Conservation (phyloP, 2,113 vertebrate genomes). For the Phalacrocorax brasilianus region DNA sequence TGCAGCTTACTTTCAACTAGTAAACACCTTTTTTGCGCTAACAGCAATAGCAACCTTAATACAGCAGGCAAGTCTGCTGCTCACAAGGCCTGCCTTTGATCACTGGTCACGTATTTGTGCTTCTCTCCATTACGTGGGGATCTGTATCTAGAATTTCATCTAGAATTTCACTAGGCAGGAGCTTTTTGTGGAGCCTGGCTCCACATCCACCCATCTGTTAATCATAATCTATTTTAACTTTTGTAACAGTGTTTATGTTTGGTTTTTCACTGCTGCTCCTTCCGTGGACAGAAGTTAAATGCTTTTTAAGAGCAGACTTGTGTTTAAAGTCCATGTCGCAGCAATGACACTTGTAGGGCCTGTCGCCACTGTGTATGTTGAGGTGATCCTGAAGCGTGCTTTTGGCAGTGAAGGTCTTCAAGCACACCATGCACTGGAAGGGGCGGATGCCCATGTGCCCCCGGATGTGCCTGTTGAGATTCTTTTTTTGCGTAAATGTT, state of each 20-base stretch:
- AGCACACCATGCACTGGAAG: slow-evolving; percentile 85
- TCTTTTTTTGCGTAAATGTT: slow-evolving; percentile 84
- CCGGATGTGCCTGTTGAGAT: slow-evolving; percentile 83
- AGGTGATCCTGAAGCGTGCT: slow-evolving; percentile 86
- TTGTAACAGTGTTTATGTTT: slow-evolving; percentile 65
- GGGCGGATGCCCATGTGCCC: slow-evolving; percentile 85
- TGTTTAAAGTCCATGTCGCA: slow-evolving; percentile 85
- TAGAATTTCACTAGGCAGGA: neutral
- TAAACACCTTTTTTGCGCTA: neutral
- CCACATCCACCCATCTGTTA: neutral
- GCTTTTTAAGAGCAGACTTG: slow-evolving; percentile 84
- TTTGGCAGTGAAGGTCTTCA: slow-evolving; percentile 87
- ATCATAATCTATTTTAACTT: slow-evolving; percentile 74
- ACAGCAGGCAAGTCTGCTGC: neutral
- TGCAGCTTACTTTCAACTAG: neutral
- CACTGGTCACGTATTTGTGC: neutral
- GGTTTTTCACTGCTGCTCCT: slow-evolving; percentile 75
- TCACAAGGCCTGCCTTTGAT: neutral
- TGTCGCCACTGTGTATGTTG: slow-evolving; percentile 84
- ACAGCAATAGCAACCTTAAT: neutral
- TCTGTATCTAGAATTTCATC: neutral
- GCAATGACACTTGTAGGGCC: slow-evolving; percentile 79
- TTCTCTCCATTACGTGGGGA: neutral
- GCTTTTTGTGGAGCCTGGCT: neutral
- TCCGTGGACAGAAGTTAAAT: slow-evolving; percentile 83